Conservation (phyloP, 2,888 invertebrate species). For the Chloroclystis v-ata region DNA sequence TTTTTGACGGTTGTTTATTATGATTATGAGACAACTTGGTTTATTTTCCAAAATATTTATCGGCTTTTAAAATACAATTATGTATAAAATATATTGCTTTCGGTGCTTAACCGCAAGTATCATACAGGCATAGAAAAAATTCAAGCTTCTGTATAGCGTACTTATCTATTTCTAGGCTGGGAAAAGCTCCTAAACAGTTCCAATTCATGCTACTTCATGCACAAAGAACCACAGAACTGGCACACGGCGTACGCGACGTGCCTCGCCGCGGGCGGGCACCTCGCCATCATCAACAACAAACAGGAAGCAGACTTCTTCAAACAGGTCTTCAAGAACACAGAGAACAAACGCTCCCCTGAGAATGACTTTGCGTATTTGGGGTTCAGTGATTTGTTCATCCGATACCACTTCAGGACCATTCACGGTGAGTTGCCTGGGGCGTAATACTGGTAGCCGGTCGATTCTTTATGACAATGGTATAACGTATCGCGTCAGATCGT, state of each 20-base stretch:
- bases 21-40: too few relatives aligned
- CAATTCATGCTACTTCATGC: conserved; percentile 39
- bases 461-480: too few relatives aligned
- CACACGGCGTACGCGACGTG: conserved; percentile 44
- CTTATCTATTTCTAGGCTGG: conserved; percentile 38
- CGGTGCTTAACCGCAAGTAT: too few relatives aligned
- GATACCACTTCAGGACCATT: conserved; percentile 46
- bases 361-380: conserved; percentile 45
- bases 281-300: conserved; percentile 38
- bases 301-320: conserved; percentile 41
- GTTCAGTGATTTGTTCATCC: conserved; percentile 43
- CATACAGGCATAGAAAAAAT: too few relatives aligned
- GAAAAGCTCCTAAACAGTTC: conserved; percentile 34
- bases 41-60: too few relatives aligned
- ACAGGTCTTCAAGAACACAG: conserved; percentile 36
- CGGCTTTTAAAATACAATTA: too few relatives aligned
- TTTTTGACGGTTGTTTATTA: too few relatives aligned
- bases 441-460: too few relatives aligned
- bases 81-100: too few relatives aligned
- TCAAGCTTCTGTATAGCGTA: too few relatives aligned
- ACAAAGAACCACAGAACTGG: conserved; percentile 46
- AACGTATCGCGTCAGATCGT: too few relatives aligned
- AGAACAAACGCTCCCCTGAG: conserved; percentile 35
- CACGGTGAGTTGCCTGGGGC: conserved; percentile 34
- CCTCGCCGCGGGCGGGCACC: conserved; percentile 42